phyloP scores from a whole-genome alignment of 2,113 vertebrate species.

The Amphiprion percula region DNA sequence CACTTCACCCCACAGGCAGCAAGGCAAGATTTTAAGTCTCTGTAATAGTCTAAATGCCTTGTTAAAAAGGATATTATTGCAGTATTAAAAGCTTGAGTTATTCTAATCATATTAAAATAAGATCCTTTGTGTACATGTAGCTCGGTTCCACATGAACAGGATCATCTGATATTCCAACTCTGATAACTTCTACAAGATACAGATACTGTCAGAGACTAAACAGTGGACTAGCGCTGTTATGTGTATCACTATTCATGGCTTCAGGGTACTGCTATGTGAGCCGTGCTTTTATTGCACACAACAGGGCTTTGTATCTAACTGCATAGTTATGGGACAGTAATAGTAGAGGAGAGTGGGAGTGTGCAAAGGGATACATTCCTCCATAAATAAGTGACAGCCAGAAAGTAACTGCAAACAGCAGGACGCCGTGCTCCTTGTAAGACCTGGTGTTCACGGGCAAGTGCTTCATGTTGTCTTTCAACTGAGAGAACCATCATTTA shows the following conservation, averaged over 20 bases:
- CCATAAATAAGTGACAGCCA: constrained; percentile 75
- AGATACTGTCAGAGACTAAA: constrained; percentile 29
- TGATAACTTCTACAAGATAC: constrained; percentile 52
- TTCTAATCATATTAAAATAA: constrained; percentile 56
- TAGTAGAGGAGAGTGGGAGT: constrained; percentile 64
- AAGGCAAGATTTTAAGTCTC: constrained; percentile 8
- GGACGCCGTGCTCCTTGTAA: constrained; percentile 40
- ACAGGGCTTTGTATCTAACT: constrained; percentile 70
- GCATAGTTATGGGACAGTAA: constrained; percentile 69
- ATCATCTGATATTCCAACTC: constrained; percentile 45
- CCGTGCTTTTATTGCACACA: constrained; percentile 64
- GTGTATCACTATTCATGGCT: constrained; percentile 48
- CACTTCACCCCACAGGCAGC: constrained; percentile 2
- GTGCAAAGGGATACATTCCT: constrained; percentile 73
- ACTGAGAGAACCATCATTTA: constrained; percentile 54
- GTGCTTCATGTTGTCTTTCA: constrained; percentile 59
- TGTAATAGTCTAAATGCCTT: constrained; percentile 3
- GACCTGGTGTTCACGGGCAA: constrained; percentile 49
- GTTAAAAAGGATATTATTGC: constrained; percentile 23
- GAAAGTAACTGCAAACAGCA: constrained; percentile 65
- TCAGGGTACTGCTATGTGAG: constrained; percentile 47
- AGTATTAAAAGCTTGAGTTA: constrained; percentile 8
- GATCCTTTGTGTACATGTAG: constrained; percentile 17
- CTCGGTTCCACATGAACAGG: constrained; percentile 45
- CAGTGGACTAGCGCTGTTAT: constrained; percentile 16